Evolutionary conservation across 2,113 vertebrate genomes (phyloP).

Genomic region (Sturnira hondurensis): DNA sequence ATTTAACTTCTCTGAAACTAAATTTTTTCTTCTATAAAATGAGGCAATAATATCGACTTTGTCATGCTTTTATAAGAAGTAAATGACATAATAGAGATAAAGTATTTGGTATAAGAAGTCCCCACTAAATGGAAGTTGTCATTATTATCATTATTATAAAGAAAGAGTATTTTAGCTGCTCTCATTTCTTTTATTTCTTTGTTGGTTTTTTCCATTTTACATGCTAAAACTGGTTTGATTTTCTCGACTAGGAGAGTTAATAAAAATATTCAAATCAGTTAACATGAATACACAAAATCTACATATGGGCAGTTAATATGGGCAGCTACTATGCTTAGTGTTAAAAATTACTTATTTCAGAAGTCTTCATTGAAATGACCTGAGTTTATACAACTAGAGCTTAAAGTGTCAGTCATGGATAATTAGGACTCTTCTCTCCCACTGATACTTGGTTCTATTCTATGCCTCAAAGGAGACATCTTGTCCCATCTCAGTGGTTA

Average conservation of each 20-base stretch:
- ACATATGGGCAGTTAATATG: neutral
- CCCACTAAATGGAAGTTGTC: neutral
- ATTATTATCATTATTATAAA: neutral
- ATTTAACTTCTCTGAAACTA: neutral
- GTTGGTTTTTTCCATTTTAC: neutral
- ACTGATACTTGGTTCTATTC: constrained; percentile 43
- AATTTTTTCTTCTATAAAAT: neutral
- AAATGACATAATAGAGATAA: neutral
- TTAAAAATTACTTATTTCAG: constrained; percentile 39
- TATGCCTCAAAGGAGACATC: constrained; percentile 53
- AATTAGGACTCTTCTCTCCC: neutral
- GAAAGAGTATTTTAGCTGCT: neutral
- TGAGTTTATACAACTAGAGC: neutral
- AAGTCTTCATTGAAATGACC: constrained; percentile 19
- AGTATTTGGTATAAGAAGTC: neutral
- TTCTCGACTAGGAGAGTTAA: neutral
- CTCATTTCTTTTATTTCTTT: neutral
- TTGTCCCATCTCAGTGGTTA: constrained; percentile 62
- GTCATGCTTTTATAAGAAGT: neutral
- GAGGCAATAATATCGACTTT: neutral
- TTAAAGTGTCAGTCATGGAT: constrained; percentile 28
- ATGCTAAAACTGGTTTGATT: neutral
- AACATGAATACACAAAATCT: neutral
- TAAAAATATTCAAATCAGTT: neutral
- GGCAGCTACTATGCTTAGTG: neutral